Evolutionary conservation across 2,113 vertebrate genomes (phyloP).

Genomic region (Tetrax tetrax): DNA sequence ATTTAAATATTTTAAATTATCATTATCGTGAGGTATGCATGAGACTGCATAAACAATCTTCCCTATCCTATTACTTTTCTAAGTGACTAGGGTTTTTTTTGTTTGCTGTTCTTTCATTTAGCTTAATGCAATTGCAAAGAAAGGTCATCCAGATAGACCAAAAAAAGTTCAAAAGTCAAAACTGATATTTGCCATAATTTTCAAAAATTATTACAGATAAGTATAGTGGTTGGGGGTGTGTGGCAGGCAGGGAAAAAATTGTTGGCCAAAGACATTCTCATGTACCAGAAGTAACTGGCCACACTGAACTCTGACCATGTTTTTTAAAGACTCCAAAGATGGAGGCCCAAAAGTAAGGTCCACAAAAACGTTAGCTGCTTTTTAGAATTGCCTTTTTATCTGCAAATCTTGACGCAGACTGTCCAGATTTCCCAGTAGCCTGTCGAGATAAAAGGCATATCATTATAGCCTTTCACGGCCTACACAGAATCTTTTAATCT

Average conservation of each 20-base stretch:
- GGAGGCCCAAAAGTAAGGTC: neutral
- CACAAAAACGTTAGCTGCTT: neutral
- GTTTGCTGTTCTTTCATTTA: neutral
- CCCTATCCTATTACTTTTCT: neutral
- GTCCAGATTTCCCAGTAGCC: neutral
- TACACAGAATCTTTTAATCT: neutral
- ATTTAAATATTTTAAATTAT: conserved; percentile 26
- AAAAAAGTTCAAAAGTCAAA: neutral
- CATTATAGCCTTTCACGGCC: neutral
- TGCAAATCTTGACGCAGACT: neutral
- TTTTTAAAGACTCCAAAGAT: neutral
- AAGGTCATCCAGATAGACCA: neutral
- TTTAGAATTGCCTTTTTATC: neutral
- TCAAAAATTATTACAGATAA: neutral
- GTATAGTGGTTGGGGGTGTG: rapidly evolving
- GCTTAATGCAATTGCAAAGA: neutral
- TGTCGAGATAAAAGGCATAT: neutral
- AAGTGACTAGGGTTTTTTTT: neutral
- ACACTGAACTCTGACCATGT: neutral
- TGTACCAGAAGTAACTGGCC: neutral
- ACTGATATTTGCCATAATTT: neutral
- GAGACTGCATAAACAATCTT: neutral
- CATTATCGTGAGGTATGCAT: neutral
- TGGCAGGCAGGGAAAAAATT: neutral
- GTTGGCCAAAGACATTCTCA: neutral